Evolutionary conservation across 1,140 invertebrate genomes (phyloP).

Genomic region (Drosophila triauraria): DNA sequence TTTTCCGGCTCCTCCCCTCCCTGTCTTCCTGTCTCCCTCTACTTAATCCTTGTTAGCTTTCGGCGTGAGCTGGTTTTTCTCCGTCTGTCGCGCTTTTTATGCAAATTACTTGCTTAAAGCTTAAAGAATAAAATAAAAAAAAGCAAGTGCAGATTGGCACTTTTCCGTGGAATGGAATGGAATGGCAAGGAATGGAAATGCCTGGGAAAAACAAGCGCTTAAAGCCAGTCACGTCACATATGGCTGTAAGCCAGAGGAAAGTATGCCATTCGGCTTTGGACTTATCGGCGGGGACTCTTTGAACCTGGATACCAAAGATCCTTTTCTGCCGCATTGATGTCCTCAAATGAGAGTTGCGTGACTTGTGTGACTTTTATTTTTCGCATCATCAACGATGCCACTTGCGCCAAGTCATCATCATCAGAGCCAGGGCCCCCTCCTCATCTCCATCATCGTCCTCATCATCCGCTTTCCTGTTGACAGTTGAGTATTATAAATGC

Average conservation of each 20-base stretch:
- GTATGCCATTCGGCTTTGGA: constrained; percentile 48
- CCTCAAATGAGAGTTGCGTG: constrained; percentile 73
- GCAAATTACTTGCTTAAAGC: constrained; percentile 68
- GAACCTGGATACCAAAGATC: constrained; percentile 18
- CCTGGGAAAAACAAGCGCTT: constrained; percentile 24
- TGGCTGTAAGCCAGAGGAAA: constrained; percentile 34
- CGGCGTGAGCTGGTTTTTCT: constrained; percentile 37
- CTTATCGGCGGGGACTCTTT: constrained; percentile 30
- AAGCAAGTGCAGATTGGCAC: constrained; percentile 42
- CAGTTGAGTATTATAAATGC: constrained; percentile 58
- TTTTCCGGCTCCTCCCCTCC: not conserved
- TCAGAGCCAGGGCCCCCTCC: constrained; percentile 15
- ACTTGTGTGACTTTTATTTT: constrained; percentile 65
- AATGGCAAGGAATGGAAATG: constrained; percentile 7
- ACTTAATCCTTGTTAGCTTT: constrained; percentile 73
- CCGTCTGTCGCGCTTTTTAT: constrained; percentile 62
- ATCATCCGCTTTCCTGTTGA: constrained; percentile 42
- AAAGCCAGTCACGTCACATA: constrained; percentile 55
- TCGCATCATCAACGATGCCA: constrained; percentile 61
- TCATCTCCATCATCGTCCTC: constrained; percentile 18
- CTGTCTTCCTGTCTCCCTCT: constrained; percentile 11
- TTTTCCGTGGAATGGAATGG: constrained; percentile 10
- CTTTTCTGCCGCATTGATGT: constrained; percentile 29
- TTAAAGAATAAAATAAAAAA: constrained; percentile 50
- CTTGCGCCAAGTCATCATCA: constrained; percentile 63